Percentiles rank a stretch among this genome's conserved stretches.
These are phyloP conservation scores for Rachycentron canadum DNA, from an alignment of 2,797 vertebrate species.

Conservation along the genomic window DNA sequence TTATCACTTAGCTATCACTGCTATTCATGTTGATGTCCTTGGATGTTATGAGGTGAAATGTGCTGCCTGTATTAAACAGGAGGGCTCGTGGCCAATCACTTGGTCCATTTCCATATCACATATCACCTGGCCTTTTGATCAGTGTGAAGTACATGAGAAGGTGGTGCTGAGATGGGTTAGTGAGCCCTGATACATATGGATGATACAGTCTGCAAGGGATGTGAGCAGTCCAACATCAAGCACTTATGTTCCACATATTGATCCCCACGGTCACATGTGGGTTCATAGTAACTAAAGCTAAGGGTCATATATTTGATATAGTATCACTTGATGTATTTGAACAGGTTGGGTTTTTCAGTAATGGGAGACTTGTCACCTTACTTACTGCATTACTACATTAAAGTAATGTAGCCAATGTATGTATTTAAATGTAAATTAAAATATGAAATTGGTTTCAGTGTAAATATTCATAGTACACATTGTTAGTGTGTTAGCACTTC, in stretches of 20 bases:
- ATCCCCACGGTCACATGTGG: not conserved
- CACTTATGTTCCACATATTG: not conserved
- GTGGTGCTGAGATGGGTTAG: slow-evolving; percentile 20
- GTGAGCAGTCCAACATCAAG: not conserved
- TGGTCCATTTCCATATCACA: slow-evolving; percentile 78
- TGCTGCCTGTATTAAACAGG: slow-evolving; percentile 67
- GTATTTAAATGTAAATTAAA: not conserved
- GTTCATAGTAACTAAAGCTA: not conserved
- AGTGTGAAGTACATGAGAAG: not conserved
- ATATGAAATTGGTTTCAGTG: not conserved
- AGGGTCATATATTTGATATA: slow-evolving; percentile 1
- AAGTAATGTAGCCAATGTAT: not conserved
- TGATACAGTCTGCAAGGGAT: slow-evolving; percentile 17
- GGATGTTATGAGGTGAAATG: slow-evolving; percentile 48
- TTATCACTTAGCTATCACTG: slow-evolving; percentile 44
- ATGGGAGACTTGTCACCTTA: not conserved
- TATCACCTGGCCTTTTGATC: slow-evolving; percentile 76
- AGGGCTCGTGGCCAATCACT: slow-evolving; percentile 48
- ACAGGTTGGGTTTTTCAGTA: not conserved
- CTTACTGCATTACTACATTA: not conserved
- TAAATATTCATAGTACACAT: not conserved
- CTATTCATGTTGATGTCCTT: slow-evolving; percentile 46
- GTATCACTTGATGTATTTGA: not conserved
- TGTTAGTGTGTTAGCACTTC: too few species aligned
- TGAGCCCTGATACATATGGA: slow-evolving; percentile 43